Percentiles rank a stretch among this genome's conserved stretches.
phyloP scores from a whole-genome alignment of 2,797 vertebrate species.

The Hypotaenidia philippensis region DNA sequence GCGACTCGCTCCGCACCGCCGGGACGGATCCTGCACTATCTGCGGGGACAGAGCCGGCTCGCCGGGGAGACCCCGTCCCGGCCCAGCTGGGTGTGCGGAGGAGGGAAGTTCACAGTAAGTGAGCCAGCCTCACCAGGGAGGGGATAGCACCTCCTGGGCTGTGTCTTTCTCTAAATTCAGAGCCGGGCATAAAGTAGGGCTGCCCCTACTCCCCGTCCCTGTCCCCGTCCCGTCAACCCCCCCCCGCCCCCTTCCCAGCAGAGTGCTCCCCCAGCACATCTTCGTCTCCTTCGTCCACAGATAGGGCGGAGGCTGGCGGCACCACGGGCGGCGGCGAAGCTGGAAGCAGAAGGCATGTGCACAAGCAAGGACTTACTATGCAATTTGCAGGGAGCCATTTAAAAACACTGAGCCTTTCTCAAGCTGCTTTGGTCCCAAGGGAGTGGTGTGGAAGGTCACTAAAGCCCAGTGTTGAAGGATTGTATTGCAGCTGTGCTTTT shows the following conservation, averaged over 20 bases:
- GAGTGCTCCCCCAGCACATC: background rate
- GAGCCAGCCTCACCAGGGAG: background rate
- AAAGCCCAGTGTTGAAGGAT: background rate
- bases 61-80: background rate
- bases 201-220: accelerated
- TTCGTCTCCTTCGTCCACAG: background rate
- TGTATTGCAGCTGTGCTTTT: slow-evolving; percentile 38
- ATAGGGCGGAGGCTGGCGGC: background rate
- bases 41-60: background rate
- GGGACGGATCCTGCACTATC: background rate
- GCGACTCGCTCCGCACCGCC: background rate
- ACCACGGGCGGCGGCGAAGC: background rate
- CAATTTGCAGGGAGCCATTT: background rate
- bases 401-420: background rate
- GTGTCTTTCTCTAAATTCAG: background rate
- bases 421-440: background rate
- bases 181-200: background rate
- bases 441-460: background rate
- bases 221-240: too few species aligned
- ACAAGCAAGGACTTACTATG: background rate
- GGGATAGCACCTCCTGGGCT: background rate
- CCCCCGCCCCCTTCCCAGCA: background rate
- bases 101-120: slow-evolving; percentile 8
- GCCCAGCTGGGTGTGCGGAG: background rate
- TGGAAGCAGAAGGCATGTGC: background rate